Evolutionary conservation across 1,140 invertebrate genomes (phyloP).

Genomic region (Spodoptera litura): DNA sequence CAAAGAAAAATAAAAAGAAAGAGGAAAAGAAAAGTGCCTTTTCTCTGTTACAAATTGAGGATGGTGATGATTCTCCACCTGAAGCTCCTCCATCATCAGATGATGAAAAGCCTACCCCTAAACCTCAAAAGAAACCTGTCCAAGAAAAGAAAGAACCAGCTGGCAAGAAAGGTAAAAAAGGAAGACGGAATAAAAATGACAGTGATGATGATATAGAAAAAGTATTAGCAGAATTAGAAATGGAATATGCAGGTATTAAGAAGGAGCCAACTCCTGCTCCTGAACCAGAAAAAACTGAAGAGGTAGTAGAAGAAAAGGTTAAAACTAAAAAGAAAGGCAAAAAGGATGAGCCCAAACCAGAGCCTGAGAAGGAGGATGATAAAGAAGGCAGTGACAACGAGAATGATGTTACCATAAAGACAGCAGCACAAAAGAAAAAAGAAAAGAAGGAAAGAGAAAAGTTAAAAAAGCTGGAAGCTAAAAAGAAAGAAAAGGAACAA

Average conservation of each 20-base stretch:
- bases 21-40: slow-evolving; percentile 87
- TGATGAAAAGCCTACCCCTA: slow-evolving; percentile 81
- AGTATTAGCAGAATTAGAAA: slow-evolving; percentile 92
- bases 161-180: slow-evolving; percentile 90
- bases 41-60: slow-evolving; percentile 87
- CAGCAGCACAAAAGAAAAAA: slow-evolving; percentile 94
- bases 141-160: slow-evolving; percentile 87
- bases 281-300: slow-evolving; percentile 78
- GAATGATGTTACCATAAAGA: slow-evolving; percentile 90
- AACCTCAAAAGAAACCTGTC: slow-evolving; percentile 81
- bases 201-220: slow-evolving; percentile 95
- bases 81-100: slow-evolving; percentile 83
- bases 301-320: slow-evolving; percentile 84
- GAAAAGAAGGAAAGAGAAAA: slow-evolving; percentile 95
- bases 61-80: slow-evolving; percentile 81
- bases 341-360: slow-evolving; percentile 81
- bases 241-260: slow-evolving; percentile 91
- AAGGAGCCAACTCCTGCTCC: slow-evolving; percentile 72
- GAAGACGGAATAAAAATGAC: slow-evolving; percentile 91
- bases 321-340: slow-evolving; percentile 84
- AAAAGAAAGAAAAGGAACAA: slow-evolving; percentile 86
- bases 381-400: slow-evolving; percentile 86
- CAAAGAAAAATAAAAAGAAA: slow-evolving; percentile 84
- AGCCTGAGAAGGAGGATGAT: slow-evolving; percentile 82
- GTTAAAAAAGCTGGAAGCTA: slow-evolving; percentile 89